phyloP scores from a whole-genome alignment of 2,797 vertebrate genomes.

The Lacerta agilis region DNA sequence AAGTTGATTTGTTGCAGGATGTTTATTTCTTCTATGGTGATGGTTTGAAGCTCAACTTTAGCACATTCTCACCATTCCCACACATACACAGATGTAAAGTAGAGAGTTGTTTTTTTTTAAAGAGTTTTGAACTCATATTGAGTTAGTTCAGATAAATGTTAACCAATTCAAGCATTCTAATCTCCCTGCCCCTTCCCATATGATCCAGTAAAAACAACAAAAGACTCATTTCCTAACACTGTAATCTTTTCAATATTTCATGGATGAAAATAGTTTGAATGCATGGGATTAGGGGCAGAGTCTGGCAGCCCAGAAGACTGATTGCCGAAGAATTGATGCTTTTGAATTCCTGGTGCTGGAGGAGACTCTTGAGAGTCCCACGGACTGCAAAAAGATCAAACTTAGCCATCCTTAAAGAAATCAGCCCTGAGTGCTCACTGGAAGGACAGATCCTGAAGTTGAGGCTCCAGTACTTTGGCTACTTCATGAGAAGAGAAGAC shows the following conservation, averaged over 20 bases:
- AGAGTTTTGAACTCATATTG: no score
- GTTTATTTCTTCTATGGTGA: background rate
- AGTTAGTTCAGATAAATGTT: background rate
- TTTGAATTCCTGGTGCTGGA: no score
- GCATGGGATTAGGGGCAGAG: background rate
- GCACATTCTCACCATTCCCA: background rate
- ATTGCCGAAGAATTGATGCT: no score
- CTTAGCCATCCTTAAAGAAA: no score
- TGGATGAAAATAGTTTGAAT: background rate
- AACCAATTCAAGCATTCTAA: background rate
- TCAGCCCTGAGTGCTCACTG: no score
- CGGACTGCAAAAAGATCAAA: no score
- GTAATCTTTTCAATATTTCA: background rate
- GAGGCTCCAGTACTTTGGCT: no score
- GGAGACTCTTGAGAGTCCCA: no score
- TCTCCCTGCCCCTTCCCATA: background rate
- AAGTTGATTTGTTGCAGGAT: background rate
- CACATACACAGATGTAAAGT: no score
- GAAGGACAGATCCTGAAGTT: no score
- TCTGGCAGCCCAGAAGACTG: background rate
- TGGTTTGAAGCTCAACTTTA: background rate
- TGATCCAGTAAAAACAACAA: background rate
- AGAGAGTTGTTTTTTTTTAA: background rate
- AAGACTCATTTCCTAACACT: background rate
- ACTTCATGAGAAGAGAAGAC: no score